These are phyloP conservation scores for Sclerodermus sp. DNA, from an alignment of 2,888 invertebrate species.

Conservation along the genomic window DNA sequence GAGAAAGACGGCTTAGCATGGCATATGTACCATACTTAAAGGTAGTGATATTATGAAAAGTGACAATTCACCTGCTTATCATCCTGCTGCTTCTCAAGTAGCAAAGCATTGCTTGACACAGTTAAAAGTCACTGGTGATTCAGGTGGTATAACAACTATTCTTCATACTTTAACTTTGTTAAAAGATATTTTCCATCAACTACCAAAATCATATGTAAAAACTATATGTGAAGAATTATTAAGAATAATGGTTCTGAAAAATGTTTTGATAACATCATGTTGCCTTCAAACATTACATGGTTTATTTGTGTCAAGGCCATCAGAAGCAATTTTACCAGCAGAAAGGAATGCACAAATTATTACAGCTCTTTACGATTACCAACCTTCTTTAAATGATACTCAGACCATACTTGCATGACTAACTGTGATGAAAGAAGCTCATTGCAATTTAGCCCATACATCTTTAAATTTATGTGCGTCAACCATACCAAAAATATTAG, in stretches of 20 bases:
- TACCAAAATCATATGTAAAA: slow-evolving; percentile 79
- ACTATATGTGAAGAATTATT: slow-evolving; percentile 78
- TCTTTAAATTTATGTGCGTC: slow-evolving; percentile 60
- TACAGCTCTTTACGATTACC: slow-evolving; percentile 80
- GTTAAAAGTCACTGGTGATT: slow-evolving; percentile 69
- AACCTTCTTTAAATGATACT: slow-evolving; percentile 76
- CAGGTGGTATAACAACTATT: slow-evolving; percentile 63
- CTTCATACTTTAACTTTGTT: slow-evolving; percentile 77
- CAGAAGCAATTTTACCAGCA: slow-evolving; percentile 62
- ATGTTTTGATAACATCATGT: slow-evolving; percentile 78
- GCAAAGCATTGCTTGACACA: slow-evolving; percentile 75
- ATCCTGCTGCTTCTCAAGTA: slow-evolving; percentile 62
- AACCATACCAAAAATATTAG: slow-evolving; percentile 71
- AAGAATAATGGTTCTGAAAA: slow-evolving; percentile 84
- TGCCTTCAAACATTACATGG: slow-evolving; percentile 82
- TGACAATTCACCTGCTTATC: slow-evolving; percentile 50
- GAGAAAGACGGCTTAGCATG: slow-evolving; percentile 84
- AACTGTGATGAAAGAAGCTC: slow-evolving; percentile 80
- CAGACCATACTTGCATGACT: slow-evolving; percentile 85
- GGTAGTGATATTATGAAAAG: slow-evolving; percentile 52
- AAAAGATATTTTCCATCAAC: slow-evolving; percentile 71
- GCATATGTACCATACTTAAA: slow-evolving; percentile 73
- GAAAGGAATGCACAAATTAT: slow-evolving; percentile 76
- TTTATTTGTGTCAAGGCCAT: slow-evolving; percentile 70
- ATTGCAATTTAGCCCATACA: slow-evolving; percentile 65